A percentile compares a stretch with the other conserved stretches of the same genome.
Evolutionary conservation across 2,113 vertebrate genomes (phyloP).

Genomic region (Erythrocercus mccallii): DNA sequence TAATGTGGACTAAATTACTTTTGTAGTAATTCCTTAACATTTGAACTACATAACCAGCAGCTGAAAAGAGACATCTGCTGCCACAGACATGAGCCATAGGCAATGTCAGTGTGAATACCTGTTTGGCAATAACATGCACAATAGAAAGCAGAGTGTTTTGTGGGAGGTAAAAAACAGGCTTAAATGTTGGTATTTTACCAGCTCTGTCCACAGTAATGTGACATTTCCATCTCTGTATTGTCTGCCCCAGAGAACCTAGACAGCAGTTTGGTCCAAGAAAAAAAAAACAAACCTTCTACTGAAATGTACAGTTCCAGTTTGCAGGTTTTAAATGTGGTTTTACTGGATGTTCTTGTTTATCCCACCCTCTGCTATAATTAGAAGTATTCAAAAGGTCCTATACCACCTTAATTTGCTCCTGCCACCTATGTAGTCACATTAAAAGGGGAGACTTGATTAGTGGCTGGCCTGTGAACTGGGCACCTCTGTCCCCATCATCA

Average conservation of each 20-base stretch:
- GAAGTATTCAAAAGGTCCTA: background rate
- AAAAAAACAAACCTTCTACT: background rate
- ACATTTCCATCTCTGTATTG: accelerated
- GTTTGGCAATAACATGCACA: background rate
- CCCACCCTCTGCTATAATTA: background rate
- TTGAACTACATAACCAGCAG: background rate
- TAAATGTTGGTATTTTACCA: background rate
- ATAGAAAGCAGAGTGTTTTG: background rate
- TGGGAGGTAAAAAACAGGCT: background rate
- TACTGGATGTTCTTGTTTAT: background rate
- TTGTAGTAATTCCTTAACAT: background rate
- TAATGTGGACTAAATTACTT: background rate
- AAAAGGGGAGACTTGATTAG: background rate
- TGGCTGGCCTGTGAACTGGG: background rate
- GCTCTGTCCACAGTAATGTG: background rate
- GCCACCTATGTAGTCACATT: background rate
- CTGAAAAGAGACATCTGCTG: background rate
- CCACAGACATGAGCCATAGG: background rate
- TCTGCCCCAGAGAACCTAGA: background rate
- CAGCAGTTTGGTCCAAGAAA: background rate
- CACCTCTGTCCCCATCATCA: background rate
- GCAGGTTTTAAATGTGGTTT: background rate
- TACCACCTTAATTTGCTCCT: background rate
- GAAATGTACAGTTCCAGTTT: background rate
- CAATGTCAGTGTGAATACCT: background rate